Evolutionary conservation across 2,888 invertebrate species (phyloP).

Genomic region (Nephrocerus scutellatus): DNA sequence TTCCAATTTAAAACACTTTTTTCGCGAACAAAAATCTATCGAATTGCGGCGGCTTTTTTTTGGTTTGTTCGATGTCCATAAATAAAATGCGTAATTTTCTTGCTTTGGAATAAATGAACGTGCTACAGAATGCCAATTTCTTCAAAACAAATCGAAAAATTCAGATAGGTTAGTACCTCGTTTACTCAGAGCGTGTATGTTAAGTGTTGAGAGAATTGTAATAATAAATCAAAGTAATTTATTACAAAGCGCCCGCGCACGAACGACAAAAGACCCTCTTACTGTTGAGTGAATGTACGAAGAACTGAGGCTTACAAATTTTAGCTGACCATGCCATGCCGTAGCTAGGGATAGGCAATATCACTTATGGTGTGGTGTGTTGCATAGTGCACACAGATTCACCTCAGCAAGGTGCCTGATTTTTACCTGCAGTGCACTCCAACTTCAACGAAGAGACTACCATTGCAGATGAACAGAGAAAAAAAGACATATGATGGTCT

Average conservation of each 20-base stretch:
- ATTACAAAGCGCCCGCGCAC: conserved; percentile 34
- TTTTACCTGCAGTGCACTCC: conserved; percentile 9
- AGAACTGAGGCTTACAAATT: conserved; percentile 35
- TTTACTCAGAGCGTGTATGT: no score
- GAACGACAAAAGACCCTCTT: conserved; percentile 30
- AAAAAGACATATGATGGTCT: conserved; percentile 1
- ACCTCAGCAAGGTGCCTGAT: conserved; percentile 6
- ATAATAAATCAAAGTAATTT: no score
- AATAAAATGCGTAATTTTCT: no score
- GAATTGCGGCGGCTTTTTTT: conserved; percentile 20
- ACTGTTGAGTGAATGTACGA: conserved; percentile 43
- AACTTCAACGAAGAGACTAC: conserved; percentile 1
- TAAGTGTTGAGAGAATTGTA: no score
- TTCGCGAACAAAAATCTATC: no score
- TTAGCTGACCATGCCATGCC: conserved; percentile 32
- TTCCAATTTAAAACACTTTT: no score
- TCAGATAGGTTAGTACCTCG: no score
- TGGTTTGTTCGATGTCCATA: not conserved
- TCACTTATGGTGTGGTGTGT: conserved; percentile 27
- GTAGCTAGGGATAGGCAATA: conserved; percentile 20
- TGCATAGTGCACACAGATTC: conserved; percentile 18
- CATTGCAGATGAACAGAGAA: not conserved
- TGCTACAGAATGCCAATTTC: no score
- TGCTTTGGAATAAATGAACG: no score
- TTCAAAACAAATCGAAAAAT: no score